phyloP scores from a whole-genome alignment of 2,113 vertebrate species.

The Scatophagus argus region DNA sequence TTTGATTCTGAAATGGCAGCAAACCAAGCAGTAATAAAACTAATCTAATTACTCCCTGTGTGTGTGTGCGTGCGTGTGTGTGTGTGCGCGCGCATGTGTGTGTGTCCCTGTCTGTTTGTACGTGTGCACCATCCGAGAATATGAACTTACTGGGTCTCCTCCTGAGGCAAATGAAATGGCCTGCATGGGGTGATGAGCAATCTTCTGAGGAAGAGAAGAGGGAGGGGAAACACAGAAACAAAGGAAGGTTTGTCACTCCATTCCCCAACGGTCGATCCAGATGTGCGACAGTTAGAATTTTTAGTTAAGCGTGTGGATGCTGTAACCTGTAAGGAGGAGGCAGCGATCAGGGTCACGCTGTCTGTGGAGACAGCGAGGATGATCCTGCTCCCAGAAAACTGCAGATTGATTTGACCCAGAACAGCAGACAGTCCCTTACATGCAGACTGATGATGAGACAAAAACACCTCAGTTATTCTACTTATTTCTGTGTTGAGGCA shows the following conservation, averaged over 20 bases:
- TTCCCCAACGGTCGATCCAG: not conserved
- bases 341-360: conserved; percentile 87
- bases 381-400: conserved; percentile 91
- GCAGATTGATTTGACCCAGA: conserved; percentile 93
- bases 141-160: conserved; percentile 92
- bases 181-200: conserved; percentile 95
- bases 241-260: not conserved
- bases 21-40: conserved; percentile 79
- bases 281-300: not conserved
- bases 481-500: conserved; percentile 3
- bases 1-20: conserved; percentile 67
- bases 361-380: conserved; percentile 90
- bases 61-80: not conserved
- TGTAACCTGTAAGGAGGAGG: conserved; percentile 90
- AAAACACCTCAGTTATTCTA: conserved; percentile 40
- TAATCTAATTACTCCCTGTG: conserved; percentile 73
- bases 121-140: conserved; percentile 27
- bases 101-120: conserved; percentile 32
- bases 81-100: conserved; percentile 11
- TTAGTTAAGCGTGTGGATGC: not conserved
- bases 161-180: conserved; percentile 96
- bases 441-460: conserved; percentile 85
- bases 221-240: not conserved
- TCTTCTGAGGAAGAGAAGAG: conserved; percentile 85
- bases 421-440: conserved; percentile 88